These are phyloP conservation scores for Ypsolopha sequella DNA, from an alignment of 2,888 invertebrate species.

Conservation along the genomic window DNA sequence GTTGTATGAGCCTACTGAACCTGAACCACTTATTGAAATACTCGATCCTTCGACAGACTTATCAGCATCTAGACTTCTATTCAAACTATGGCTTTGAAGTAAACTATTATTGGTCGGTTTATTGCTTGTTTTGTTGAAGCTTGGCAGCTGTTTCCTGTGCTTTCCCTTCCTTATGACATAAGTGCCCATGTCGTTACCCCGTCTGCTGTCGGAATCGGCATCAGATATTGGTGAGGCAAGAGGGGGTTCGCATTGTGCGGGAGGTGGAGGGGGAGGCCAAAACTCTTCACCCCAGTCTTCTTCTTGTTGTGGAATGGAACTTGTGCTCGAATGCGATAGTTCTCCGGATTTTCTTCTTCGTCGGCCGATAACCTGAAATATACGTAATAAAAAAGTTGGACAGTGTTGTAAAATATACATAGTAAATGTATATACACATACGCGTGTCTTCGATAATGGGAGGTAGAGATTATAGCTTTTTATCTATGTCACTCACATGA, in stretches of 20 bases:
- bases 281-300: conserved; percentile 74
- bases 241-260: conserved; percentile 71
- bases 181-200: conserved; percentile 73
- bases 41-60: conserved; percentile 62
- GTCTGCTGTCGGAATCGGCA: conserved; percentile 44
- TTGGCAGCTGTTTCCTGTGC: conserved; percentile 75
- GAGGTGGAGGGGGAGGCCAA: conserved; percentile 80
- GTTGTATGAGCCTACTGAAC: conserved; percentile 70
- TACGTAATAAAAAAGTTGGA: background rate
- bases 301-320: conserved; percentile 77
- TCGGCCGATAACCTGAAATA: conserved; percentile 66
- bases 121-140: conserved; percentile 65
- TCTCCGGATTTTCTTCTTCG: conserved; percentile 69
- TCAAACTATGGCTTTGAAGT: conserved; percentile 56
- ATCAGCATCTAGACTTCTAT: conserved; percentile 58
- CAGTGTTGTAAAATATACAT: too few relatives aligned
- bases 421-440: background rate
- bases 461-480: too few relatives aligned
- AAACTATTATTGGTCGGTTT: conserved; percentile 45
- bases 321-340: conserved; percentile 75
- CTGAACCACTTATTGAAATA: conserved; percentile 62
- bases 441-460: too few relatives aligned
- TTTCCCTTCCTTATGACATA: conserved; percentile 84
- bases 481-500: too few relatives aligned
- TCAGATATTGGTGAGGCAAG: conserved; percentile 79